These are phyloP conservation scores for Scelioninae gen. 2 DNA, from an alignment of 2,888 invertebrate genomes.

Conservation along the genomic window DNA sequence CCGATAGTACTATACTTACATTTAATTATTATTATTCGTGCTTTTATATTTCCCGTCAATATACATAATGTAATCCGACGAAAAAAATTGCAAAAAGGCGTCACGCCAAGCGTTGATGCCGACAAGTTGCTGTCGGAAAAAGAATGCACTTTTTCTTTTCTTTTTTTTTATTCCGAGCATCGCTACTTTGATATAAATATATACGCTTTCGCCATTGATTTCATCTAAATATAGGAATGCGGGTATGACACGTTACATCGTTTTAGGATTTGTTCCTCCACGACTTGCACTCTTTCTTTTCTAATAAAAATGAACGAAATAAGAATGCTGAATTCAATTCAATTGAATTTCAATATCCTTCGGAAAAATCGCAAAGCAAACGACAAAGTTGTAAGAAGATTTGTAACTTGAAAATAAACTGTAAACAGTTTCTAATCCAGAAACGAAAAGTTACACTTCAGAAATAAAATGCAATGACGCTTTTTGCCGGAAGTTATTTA, in stretches of 20 bases:
- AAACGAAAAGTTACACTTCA: too few relatives aligned
- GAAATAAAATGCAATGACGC: too few relatives aligned
- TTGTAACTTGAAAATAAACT: not conserved
- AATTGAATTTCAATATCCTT: conserved; percentile 36
- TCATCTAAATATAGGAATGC: conserved; percentile 70
- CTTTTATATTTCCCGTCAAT: too few relatives aligned
- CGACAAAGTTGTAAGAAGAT: conserved; percentile 18
- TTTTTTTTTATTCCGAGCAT: conserved; percentile 35
- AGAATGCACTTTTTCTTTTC: not conserved
- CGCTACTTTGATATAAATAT: conserved; percentile 55
- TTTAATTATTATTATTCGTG: too few relatives aligned
- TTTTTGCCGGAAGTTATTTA: too few relatives aligned
- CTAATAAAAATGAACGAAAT: conserved; percentile 21
- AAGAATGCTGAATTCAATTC: conserved; percentile 14
- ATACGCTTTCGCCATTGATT: conserved; percentile 67
- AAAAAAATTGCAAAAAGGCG: conserved; percentile 9
- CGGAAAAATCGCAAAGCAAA: conserved; percentile 19
- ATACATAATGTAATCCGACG: too few relatives aligned
- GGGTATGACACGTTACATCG: conserved; percentile 45
- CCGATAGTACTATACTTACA: too few relatives aligned
- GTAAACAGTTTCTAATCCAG: conserved; percentile 3
- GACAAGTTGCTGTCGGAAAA: conserved; percentile 17
- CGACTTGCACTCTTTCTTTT: conserved; percentile 32
- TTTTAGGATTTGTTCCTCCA: conserved; percentile 40
- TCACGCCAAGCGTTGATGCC: conserved; percentile 6